Percentiles rank a stretch among this genome's conserved stretches.
Evolutionary conservation across 2,888 invertebrate species (phyloP).

Genomic region (Lithophane ornitopus): DNA sequence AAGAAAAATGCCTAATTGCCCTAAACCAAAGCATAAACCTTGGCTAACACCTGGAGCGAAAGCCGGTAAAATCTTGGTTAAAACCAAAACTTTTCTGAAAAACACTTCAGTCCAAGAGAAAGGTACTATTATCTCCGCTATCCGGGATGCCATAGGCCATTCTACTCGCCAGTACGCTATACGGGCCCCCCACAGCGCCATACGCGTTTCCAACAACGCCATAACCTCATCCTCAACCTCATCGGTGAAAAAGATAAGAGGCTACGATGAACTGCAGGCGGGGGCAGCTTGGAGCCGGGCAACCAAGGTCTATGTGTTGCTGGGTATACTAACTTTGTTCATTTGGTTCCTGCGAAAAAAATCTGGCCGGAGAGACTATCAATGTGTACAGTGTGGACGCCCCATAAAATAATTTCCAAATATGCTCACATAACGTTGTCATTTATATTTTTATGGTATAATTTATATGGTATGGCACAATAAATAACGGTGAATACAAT

Average conservation of each 20-base stretch:
- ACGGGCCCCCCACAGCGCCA: no score
- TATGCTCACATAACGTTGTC: neutral
- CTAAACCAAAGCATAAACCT: neutral
- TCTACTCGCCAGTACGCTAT: neutral
- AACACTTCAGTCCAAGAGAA: neutral
- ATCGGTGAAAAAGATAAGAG: neutral
- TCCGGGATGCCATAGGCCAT: neutral
- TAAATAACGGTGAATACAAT: slow-evolving; percentile 7
- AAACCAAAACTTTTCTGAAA: slow-evolving; percentile 4
- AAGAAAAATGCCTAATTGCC: slow-evolving; percentile 10
- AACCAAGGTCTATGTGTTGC: neutral
- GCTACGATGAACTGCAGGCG: neutral
- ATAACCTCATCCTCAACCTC: neutral
- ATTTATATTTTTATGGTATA: neutral
- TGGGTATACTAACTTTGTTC: slow-evolving; percentile 27
- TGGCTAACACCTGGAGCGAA: slow-evolving; percentile 3
- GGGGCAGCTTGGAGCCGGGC: neutral
- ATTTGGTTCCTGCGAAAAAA: slow-evolving; percentile 27
- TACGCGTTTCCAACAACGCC: neutral
- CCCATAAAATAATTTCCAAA: neutral
- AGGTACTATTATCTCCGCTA: neutral
- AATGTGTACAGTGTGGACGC: neutral
- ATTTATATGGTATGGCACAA: no score
- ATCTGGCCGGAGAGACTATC: neutral
- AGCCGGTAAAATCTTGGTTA: neutral